These are phyloP conservation scores for Halichoerus grypus DNA, from an alignment of 2,113 vertebrate species.

Conservation along the genomic window DNA sequence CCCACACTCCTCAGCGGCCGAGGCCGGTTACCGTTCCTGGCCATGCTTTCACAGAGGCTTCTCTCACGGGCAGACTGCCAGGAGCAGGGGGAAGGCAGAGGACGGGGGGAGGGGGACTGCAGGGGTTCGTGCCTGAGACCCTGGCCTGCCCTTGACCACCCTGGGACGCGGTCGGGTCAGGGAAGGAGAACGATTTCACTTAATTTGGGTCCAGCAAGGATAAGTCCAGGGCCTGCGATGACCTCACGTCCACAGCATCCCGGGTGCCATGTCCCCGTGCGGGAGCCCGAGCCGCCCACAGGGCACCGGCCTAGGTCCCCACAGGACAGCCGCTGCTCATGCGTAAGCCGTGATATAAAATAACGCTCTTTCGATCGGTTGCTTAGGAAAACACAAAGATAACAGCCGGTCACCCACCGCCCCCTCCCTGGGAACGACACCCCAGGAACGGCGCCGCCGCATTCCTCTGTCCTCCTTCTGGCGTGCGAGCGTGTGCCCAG, in stretches of 20 bases:
- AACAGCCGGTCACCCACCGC: not conserved
- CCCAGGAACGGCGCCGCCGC: rapidly evolving
- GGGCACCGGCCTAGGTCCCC: not conserved
- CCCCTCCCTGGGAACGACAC: not conserved
- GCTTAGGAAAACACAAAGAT: not conserved
- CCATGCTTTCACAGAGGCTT: too few species aligned
- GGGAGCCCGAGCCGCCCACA: not conserved
- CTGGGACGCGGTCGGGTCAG: not conserved
- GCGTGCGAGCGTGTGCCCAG: not conserved
- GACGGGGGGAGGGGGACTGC: not conserved
- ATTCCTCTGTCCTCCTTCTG: not conserved
- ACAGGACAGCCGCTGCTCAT: not conserved
- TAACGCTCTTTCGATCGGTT: not conserved
- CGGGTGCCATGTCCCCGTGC: rapidly evolving
- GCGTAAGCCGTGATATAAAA: not conserved
- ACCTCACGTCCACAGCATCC: not conserved
- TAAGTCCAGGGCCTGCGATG: not conserved
- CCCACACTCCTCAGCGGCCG: rapidly evolving
- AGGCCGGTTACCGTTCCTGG: not conserved
- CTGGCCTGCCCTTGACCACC: not conserved
- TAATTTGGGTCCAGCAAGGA: not conserved
- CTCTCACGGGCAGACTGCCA: not conserved
- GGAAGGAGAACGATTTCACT: not conserved
- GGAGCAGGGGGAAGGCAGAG: not conserved
- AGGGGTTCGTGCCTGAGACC: not conserved